Evolutionary conservation across 2,797 vertebrate species (phyloP), one percentile per base, ranked within the genome.

Genomic region (Spinus olivaceus): DNA sequence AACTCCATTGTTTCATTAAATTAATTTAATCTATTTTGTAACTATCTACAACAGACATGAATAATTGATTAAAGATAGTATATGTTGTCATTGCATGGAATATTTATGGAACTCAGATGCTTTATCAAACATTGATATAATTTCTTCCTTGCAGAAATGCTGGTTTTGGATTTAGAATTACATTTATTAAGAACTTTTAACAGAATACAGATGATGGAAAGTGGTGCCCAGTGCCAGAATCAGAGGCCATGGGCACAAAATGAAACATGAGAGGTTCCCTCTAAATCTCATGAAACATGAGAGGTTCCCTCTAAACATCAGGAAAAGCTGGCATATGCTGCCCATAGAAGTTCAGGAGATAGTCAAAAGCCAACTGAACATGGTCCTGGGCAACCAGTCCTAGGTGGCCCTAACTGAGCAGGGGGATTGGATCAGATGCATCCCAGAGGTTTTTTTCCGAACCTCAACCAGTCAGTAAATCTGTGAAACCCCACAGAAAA

Each of bases 61-160:
- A 90, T 65, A 86, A 90, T 74, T 86, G 12, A 78, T 84, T 67
- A 46, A 90, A 74, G 27, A 18, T 65, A 77, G 27, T 76, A 47
- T 41, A 71, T 54, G 14, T 42, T 89, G 30, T 28, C 35, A 54
- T 72, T 76, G 33, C 17, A 18, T 28, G 13, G 50, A 72, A 69
- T 24, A 87, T 69, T 81, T 73, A 44, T 73, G 79, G 44, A 76
- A 85, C 32, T 85, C 4, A 2, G 14, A 33, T 80, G 47, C 6
- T 35, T 92, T 70, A 63, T 42, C 20, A n/a, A 72, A 9, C 15
- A 54, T 2, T n/a, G 11, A 42, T 72, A 50, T 21, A 49, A 65
- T 53, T 93, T 74, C 20, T 60, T 74, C 41, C 39, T 79, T 71
- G 33, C 9, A 56, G 49, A 67, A 86, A 63, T 76, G 60, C 50